Evolutionary conservation across 2,797 vertebrate species (phyloP).

Genomic region (Sylvilagus floridanus): DNA sequence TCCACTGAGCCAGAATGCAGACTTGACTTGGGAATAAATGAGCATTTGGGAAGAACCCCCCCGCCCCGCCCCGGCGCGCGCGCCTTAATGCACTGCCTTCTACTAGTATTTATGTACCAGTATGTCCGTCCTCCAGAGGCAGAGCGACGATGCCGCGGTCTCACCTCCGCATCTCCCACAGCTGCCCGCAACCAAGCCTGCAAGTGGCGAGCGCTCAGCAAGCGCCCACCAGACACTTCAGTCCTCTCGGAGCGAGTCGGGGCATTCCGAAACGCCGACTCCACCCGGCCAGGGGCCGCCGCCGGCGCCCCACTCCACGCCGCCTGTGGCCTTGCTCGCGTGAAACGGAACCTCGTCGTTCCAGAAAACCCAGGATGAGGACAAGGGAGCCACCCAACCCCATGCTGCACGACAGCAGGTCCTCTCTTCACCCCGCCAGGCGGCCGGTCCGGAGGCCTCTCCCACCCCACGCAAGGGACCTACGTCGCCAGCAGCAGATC

Average conservation of each 20-base stretch:
- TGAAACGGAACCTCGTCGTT: conserved; percentile 28
- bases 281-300: conserved; percentile 37
- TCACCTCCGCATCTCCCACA: neutral
- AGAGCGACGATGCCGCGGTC: neutral
- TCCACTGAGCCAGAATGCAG: neutral
- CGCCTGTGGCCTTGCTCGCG: conserved; percentile 32
- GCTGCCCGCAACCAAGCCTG: conserved; percentile 20
- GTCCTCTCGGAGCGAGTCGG: conserved; percentile 31
- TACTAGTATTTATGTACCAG: neutral
- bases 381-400: neutral
- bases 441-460: conserved; percentile 23
- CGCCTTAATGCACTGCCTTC: neutral
- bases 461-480: conserved; percentile 6
- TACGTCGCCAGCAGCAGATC: neutral
- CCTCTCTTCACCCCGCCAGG: neutral
- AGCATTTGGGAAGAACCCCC: neutral
- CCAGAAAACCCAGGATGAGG: neutral
- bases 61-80: neutral
- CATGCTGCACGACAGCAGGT: neutral
- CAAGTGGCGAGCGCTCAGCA: neutral
- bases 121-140: neutral
- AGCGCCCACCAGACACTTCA: conserved; percentile 6
- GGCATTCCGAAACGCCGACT: conserved; percentile 60
- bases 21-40: neutral
- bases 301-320: neutral